These are phyloP conservation scores for Xenentodon cancila DNA, from an alignment of 2,797 vertebrate species.

Conservation along the genomic window DNA sequence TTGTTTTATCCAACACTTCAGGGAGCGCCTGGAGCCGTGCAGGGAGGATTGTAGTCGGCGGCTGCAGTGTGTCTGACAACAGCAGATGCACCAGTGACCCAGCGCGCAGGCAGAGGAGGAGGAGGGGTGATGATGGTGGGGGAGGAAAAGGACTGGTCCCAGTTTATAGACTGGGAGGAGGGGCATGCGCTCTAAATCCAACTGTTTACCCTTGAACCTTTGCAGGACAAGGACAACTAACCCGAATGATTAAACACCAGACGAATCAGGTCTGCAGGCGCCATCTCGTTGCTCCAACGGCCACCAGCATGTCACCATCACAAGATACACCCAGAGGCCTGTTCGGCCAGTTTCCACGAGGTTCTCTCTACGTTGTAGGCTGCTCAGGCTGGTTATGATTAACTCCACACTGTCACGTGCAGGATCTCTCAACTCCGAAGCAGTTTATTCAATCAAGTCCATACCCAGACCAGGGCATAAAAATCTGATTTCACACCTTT, in stretches of 20 bases:
- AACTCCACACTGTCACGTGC: not conserved
- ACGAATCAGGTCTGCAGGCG: no score
- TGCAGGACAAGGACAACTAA: conserved; percentile 42
- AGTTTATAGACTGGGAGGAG: conserved; percentile 26
- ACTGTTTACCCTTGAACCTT: conserved; percentile 47
- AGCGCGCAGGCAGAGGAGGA: conserved; percentile 64
- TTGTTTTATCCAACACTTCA: conserved; percentile 2
- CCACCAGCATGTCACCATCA: not conserved
- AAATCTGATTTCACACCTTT: no score
- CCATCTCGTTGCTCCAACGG: no score
- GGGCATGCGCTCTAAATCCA: conserved; percentile 19
- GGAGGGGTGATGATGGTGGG: no score
- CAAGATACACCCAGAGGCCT: not conserved
- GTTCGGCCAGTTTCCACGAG: not conserved
- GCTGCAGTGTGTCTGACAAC: conserved; percentile 29
- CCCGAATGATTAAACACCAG: conserved; percentile 34
- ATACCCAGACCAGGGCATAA: no score
- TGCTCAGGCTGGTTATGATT: not conserved
- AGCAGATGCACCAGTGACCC: conserved; percentile 68
- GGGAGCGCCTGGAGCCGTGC: not conserved
- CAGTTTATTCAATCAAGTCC: no score
- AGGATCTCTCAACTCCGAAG: not conserved
- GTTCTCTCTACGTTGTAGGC: no score
- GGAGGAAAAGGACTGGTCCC: conserved; percentile 8
- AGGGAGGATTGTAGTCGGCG: conserved; percentile 23